These are phyloP conservation scores for Brachionus angularis DNA, from an alignment of 1,140 invertebrate genomes.

Conservation along the genomic window DNA sequence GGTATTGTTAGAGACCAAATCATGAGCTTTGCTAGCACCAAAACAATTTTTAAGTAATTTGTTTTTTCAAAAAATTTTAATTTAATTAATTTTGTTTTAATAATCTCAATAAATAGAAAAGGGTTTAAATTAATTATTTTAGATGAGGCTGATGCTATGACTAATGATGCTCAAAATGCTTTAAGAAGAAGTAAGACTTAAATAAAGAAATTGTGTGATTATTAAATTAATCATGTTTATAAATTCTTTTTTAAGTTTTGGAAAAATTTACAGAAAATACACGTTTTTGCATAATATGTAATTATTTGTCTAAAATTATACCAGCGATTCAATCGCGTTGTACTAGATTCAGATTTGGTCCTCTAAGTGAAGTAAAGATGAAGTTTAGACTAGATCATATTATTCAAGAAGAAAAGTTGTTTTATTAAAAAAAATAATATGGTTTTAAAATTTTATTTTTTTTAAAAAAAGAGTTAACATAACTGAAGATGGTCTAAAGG, in stretches of 20 bases:
- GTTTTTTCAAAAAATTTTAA: background rate
- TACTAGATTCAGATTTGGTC: constrained; percentile 93
- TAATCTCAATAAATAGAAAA: too few relatives aligned
- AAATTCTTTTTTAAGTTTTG: constrained; percentile 70
- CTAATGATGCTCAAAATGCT: constrained; percentile 98
- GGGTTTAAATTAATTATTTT: constrained; percentile 94
- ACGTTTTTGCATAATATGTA: constrained; percentile 96
- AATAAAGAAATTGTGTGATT: constrained; percentile 48
- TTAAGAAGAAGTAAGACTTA: constrained; percentile 86
- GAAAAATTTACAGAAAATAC: constrained; percentile 98
- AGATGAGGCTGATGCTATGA: constrained; percentile 99
- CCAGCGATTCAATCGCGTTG: constrained; percentile 95
- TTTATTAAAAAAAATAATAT: too few relatives aligned
- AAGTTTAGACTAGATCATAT: constrained; percentile 80
- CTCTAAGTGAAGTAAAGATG: constrained; percentile 76
- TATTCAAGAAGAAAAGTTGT: constrained; percentile 76
- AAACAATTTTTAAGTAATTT: constrained; percentile 79
- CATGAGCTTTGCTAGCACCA: constrained; percentile 94
- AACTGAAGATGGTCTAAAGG: constrained; percentile 82
- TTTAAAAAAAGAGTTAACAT: constrained; percentile 67
- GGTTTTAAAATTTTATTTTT: constrained; percentile 4
- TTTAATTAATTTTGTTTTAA: constrained; percentile 44
- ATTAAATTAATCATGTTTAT: constrained; percentile 15
- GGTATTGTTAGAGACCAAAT: constrained; percentile 90
- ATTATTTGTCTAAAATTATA: constrained; percentile 96